Conservation (phyloP, 92 coral and sea anemone species). For the Parazoanthus atlanticus region DNA sequence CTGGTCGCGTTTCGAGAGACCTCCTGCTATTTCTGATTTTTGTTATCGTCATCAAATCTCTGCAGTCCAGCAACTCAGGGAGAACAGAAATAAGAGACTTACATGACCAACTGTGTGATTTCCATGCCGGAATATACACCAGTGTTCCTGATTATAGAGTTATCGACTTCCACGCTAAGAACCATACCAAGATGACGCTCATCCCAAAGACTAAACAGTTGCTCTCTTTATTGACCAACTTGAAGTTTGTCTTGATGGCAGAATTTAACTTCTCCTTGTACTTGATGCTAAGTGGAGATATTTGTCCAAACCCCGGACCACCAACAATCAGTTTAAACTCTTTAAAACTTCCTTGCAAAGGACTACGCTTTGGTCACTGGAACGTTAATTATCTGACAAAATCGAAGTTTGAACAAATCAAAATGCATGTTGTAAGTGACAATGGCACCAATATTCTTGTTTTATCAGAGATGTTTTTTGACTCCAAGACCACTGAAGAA, state of each 20-base stretch:
- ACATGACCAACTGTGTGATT: neutral
- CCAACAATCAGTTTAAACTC: neutral
- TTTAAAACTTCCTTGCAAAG: neutral
- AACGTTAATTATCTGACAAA: constrained; percentile 30
- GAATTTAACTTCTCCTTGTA: neutral
- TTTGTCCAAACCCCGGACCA: neutral
- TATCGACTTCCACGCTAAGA: neutral
- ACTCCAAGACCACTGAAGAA: constrained; percentile 18
- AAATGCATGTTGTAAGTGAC: constrained; percentile 13
- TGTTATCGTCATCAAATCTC: too few species aligned
- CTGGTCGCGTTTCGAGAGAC: neutral
- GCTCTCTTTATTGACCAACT: neutral
- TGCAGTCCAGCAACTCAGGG: neutral
- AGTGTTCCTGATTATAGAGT: neutral
- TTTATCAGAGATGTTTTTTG: constrained; percentile 30
- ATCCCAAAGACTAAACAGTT: neutral
- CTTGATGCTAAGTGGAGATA: neutral
- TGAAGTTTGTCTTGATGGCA: neutral
- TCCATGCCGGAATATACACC: neutral
- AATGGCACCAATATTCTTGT: constrained; percentile 27
- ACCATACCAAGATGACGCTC: neutral
- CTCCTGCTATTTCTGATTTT: neutral
- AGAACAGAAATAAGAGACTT: neutral
- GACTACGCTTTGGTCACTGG: constrained; percentile 17
- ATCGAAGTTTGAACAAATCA: constrained; percentile 38